phyloP scores from a whole-genome alignment of 1,140 invertebrate species.

The Homalodisca vitripennis region DNA sequence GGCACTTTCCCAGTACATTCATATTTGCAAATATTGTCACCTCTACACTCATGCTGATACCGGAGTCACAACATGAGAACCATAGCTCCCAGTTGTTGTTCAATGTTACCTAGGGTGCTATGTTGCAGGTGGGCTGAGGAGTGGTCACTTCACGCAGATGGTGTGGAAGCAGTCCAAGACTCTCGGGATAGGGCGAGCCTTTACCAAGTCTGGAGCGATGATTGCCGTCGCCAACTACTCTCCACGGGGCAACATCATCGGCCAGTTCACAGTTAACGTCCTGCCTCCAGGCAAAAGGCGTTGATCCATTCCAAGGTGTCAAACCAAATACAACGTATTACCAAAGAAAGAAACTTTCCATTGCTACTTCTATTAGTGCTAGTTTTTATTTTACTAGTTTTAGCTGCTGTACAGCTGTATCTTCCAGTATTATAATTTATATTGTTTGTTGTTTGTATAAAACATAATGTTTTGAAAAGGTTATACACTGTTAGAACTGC shows the following conservation, averaged over 20 bases:
- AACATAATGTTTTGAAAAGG: too few relatives aligned
- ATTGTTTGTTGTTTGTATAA: too few relatives aligned
- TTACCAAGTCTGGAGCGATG: constrained; percentile 65
- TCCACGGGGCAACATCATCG: constrained; percentile 82
- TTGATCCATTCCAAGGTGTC: background rate
- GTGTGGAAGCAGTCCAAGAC: constrained; percentile 77
- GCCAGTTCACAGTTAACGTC: constrained; percentile 75
- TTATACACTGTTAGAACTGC: too few relatives aligned
- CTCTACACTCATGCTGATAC: too few relatives aligned
- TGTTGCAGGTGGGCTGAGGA: background rate
- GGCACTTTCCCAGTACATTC: too few relatives aligned
- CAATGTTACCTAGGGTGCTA: background rate
- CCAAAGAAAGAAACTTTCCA: constrained; percentile 3
- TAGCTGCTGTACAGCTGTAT: too few relatives aligned
- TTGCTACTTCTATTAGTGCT: too few relatives aligned
- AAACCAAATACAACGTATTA: background rate
- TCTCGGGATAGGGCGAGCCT: constrained; percentile 75
- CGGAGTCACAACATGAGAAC: too few relatives aligned
- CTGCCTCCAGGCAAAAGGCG: constrained; percentile 47
- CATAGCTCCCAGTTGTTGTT: too few relatives aligned
- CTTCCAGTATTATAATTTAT: too few relatives aligned
- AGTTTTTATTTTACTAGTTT: too few relatives aligned
- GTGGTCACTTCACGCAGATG: constrained; percentile 69
- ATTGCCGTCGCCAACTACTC: constrained; percentile 85
- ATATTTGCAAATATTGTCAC: too few relatives aligned